Base-by-base conservation (phyloP, 2,888 invertebrate genomes). In the Congeria kusceri region DNA sequence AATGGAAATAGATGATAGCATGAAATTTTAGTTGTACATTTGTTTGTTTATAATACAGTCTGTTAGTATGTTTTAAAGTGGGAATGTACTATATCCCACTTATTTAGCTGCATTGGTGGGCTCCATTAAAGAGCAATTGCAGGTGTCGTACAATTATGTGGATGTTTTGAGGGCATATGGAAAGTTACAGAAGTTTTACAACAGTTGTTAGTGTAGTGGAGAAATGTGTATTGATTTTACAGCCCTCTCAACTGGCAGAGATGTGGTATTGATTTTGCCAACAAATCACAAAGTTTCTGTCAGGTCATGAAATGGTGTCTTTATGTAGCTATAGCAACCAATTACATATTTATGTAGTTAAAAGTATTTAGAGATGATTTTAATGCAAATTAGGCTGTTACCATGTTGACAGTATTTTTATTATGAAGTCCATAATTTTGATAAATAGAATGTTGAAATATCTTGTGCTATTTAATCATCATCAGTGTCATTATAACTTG, bases 261-360 rank as follows among this genome's bases (percentile, higher is more conserved):
- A 57, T 20, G 32, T 46, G 15, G 25, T 71, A 64, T 71, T 64
- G 67, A 74, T 74, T 74, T 67, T 62, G 66, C 47, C 62, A 62
- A 74, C 73, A 67, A 67, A 74, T 74, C 73, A 74, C 73, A 73
- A 74, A 74, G 67, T 67, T 74, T 74, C 53, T 66, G 56, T 59
- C 47, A 39, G 9, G 39, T 15, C 15, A 15, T 39, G 61, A 62
- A 74, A 67, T 67, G 61, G 62, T 67, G 47, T 74, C 32, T 67
- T 61, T 63, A 57, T 56, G 73, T 74, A 67, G 57, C 67, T 56
- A 74, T 74, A 61, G 72, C n/a, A 65, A 73, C 65, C 18, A 58
- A 27, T 65, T 49, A 59, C 65, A 61, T 47, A 46, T 59, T 39
- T 39, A 44, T 0, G 1, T 25, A 46, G 47, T 59, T 68, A 23